Percentiles rank a stretch among this genome's conserved stretches.
phyloP scores from a whole-genome alignment of 2,113 vertebrate species.

The Nymphicus hollandicus region DNA sequence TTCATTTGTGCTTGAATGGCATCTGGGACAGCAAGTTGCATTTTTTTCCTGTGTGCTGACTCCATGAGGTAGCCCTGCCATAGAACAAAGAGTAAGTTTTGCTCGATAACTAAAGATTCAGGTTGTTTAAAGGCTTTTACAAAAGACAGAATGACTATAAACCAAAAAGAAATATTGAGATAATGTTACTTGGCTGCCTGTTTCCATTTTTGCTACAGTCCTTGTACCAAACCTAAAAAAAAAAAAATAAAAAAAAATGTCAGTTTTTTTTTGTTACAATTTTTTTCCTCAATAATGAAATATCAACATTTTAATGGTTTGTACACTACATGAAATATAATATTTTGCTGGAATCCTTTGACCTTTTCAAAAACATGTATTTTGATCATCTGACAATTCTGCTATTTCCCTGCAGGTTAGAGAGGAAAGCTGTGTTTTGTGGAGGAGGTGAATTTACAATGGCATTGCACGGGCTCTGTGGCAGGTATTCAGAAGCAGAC shows the following conservation, averaged over 20 bases:
- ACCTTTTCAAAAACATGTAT: slow-evolving; percentile 66
- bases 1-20: background rate
- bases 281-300: slow-evolving; percentile 40
- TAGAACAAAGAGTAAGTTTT: background rate
- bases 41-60: background rate
- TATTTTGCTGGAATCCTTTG: slow-evolving; percentile 61
- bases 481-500: slow-evolving; percentile 3
- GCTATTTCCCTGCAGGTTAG: slow-evolving; percentile 56
- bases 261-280: slow-evolving; percentile 35
- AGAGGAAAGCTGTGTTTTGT: slow-evolving; percentile 22
- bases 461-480: background rate
- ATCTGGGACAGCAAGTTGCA: background rate
- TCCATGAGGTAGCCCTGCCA: background rate
- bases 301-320: slow-evolving; percentile 57
- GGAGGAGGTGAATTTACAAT: slow-evolving; percentile 26
- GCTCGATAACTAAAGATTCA: background rate
- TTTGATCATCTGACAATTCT: slow-evolving; percentile 61
- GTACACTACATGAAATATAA: slow-evolving; percentile 53
- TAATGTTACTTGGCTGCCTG: background rate
- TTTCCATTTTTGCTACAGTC: background rate
- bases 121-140: background rate
- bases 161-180: background rate
- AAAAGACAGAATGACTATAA: background rate
- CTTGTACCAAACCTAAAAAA: background rate
- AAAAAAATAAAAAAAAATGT: background rate